Base-by-base conservation (phyloP, 2,797 vertebrate species). In the Eospalax fontanierii region DNA sequence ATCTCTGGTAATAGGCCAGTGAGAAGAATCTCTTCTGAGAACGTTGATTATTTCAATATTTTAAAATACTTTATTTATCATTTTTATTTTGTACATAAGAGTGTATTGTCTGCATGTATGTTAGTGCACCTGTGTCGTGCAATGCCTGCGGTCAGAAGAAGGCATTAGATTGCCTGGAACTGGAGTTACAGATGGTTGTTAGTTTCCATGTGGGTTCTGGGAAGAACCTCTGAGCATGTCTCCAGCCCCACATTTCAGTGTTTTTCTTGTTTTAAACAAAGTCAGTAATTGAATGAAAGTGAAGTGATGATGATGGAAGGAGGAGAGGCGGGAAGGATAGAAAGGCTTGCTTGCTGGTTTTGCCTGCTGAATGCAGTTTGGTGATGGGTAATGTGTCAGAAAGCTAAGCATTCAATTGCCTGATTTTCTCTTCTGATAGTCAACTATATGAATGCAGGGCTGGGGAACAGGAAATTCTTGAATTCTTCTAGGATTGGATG, bases 401-500 rank as follows among this genome's bases (percentile, higher is more conserved):
- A 87, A 35, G 24, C 33, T 33, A 73, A 89, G 24, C 22, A 12
- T 24, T 87, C 43, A 46, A 12, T 63, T 71, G 57, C 40, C 19
- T 91, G 66, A 70, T 91, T 87, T 84, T 82, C 28, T 83, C 21
- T 61, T 79, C 15, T 79, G 30, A 65, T 74, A 28, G 12, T 94
- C 35, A 93, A 40, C 16, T 50, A 6, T 3, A 54, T 21, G 24
- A 35, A 65, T 84, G 2, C 22, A 59, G 24, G 50, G 75, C 57
- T 89, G 24, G 43, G 76, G 54, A 88, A 82, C 50, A 68, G 78
- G 33, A 68, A 66, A 46, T 46, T 35, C 54, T 71, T 80, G 28
- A 19, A 70, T 91, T 93, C 26, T 66, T 68, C 30, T 5, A 76
- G 57, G 4, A 81, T 33, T 38, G 1, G 38, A 6, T 79, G 4